A percentile compares a stretch with the other conserved stretches of the same genome.
Conservation (phyloP, 2,113 vertebrate species). For the Eretmochelys imbricata region DNA sequence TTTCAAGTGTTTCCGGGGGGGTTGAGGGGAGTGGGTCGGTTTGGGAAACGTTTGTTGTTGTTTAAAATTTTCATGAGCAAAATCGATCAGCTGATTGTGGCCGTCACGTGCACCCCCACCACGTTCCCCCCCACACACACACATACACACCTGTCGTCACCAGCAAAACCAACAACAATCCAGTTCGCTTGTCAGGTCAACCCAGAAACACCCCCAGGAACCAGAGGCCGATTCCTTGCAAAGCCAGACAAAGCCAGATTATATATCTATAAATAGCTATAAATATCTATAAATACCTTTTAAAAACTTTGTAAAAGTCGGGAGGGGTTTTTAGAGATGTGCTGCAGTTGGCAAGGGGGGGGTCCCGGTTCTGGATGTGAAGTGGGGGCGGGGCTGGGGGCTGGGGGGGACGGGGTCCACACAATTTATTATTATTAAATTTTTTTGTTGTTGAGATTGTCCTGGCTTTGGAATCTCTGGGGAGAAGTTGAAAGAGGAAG, state of each 20-base stretch:
- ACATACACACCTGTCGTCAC: neutral
- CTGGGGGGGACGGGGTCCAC: neutral
- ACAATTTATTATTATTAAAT: neutral
- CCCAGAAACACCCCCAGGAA: neutral
- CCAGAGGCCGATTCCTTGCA: neutral
- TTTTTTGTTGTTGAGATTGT: neutral
- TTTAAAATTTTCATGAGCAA: neutral
- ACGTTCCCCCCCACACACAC: neutral
- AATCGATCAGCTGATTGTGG: neutral
- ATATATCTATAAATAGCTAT: neutral
- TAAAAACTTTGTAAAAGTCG: conserved; percentile 28
- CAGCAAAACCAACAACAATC: conserved; percentile 6
- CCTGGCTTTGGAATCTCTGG: neutral
- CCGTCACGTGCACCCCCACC: neutral
- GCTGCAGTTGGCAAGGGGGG: neutral
- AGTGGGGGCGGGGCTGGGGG: neutral
- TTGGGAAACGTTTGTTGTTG: neutral
- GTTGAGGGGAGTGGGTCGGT: neutral
- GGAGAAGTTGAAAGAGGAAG: neutral
- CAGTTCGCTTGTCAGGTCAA: neutral
- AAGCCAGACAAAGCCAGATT: neutral
- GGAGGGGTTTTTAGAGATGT: neutral
- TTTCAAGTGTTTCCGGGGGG: conserved; percentile 19
- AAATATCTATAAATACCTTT: conserved; percentile 2
- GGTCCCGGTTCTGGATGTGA: neutral